These are phyloP conservation scores for Scolopax rusticola DNA, from an alignment of 2,797 vertebrate species.

Conservation along the genomic window DNA sequence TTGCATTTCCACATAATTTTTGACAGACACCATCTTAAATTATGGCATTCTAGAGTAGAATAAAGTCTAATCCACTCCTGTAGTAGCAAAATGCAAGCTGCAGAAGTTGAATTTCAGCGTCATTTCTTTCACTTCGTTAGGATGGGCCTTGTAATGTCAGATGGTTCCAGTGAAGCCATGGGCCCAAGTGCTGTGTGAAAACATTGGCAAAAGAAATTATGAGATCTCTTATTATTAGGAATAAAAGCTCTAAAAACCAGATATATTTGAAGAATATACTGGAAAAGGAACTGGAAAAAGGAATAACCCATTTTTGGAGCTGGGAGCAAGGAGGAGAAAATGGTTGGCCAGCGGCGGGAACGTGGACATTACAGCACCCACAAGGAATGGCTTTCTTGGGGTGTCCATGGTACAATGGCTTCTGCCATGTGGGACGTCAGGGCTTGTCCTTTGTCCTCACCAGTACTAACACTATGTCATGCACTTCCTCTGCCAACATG, in stretches of 20 bases:
- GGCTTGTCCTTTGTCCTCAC: background rate
- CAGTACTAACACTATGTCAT: background rate
- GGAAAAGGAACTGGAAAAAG: background rate
- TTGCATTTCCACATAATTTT: background rate
- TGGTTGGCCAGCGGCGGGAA: rapidly evolving
- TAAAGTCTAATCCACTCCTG: background rate
- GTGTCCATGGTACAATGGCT: rapidly evolving
- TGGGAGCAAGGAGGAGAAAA: background rate
- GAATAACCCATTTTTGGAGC: background rate
- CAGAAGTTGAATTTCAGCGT: background rate
- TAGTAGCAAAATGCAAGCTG: background rate
- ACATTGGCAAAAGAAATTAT: background rate
- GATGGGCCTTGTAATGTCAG: background rate
- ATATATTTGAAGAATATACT: background rate
- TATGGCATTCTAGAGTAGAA: background rate
- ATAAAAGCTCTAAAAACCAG: background rate
- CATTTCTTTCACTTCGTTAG: background rate
- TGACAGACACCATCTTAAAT: background rate
- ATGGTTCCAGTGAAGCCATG: background rate
- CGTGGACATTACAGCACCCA: rapidly evolving
- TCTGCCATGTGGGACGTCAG: rapidly evolving
- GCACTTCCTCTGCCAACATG: rapidly evolving
- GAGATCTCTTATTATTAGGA: no score
- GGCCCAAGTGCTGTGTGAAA: rapidly evolving
- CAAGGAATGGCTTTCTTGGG: background rate